Evolutionary conservation across 2,113 vertebrate genomes (phyloP).

Genomic region (Haliaeetus leucogaster): DNA sequence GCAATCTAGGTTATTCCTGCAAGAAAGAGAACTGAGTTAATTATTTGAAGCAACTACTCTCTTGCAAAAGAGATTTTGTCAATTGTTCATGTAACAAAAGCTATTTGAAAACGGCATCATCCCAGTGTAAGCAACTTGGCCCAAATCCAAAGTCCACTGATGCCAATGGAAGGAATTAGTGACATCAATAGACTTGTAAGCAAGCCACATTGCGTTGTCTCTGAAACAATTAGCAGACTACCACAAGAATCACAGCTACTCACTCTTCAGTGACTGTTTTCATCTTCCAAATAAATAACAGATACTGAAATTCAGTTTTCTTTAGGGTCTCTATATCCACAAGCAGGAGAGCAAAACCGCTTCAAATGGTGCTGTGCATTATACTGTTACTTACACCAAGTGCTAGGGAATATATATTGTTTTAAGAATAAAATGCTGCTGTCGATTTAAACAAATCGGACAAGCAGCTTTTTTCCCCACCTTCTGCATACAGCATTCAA

Average conservation of each 20-base stretch:
- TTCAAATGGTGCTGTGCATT: slow-evolving; percentile 3
- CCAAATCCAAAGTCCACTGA: not conserved
- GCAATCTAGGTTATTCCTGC: slow-evolving; percentile 82
- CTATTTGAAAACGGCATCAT: not conserved
- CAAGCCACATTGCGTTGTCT: not conserved
- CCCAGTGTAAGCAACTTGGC: not conserved
- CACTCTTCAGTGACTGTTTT: not conserved
- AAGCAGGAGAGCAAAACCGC: slow-evolving; percentile 1
- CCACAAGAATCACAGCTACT: slow-evolving; percentile 17
- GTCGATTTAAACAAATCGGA: not conserved
- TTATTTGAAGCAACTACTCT: not conserved
- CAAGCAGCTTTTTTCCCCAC: not conserved
- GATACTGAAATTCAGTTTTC: slow-evolving; percentile 5
- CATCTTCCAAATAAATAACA: slow-evolving; percentile 26
- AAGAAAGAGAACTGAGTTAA: slow-evolving; percentile 60
- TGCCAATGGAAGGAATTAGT: not conserved
- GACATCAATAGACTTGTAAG: not conserved
- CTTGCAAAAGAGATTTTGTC: not conserved
- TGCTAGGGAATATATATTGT: not conserved
- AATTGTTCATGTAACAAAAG: not conserved
- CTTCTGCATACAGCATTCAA: slow-evolving; percentile 46
- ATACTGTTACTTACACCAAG: slow-evolving; percentile 7
- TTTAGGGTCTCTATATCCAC: not conserved
- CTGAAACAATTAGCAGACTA: not conserved
- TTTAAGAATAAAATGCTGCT: slow-evolving; percentile 29